These are phyloP conservation scores for Leistus spinibarbis DNA, from an alignment of 2,888 invertebrate genomes.

Conservation along the genomic window DNA sequence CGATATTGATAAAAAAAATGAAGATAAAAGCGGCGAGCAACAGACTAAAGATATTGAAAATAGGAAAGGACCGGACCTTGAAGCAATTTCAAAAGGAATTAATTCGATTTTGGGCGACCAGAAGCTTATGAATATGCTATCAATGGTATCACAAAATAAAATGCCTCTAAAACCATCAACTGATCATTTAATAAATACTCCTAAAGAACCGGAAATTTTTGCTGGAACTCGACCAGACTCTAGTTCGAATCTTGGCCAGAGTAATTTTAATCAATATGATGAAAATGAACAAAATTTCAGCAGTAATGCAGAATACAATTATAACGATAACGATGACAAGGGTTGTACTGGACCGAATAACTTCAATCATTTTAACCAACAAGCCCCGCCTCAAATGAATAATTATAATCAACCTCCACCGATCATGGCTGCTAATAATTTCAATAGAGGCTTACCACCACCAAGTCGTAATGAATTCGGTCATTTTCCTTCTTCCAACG, in stretches of 20 bases:
- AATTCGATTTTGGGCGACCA: constrained; percentile 68
- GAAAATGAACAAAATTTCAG: neutral
- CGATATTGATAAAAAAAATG: constrained; percentile 51
- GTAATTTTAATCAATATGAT: constrained; percentile 2
- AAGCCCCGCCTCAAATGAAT: neutral
- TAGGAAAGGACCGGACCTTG: constrained; percentile 59
- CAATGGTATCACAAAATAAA: constrained; percentile 55
- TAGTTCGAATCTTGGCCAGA: constrained; percentile 3
- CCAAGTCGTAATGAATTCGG: neutral
- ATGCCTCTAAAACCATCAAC: constrained; percentile 41
- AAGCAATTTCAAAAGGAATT: constrained; percentile 67
- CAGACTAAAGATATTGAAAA: constrained; percentile 40
- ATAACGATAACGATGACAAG: neutral
- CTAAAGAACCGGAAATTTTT: neutral
- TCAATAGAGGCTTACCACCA: neutral
- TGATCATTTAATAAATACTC: constrained; percentile 51
- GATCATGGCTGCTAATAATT: neutral
- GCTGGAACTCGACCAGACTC: constrained; percentile 2
- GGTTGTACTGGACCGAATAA: constrained; percentile 8
- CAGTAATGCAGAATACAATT: neutral
- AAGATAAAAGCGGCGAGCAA: constrained; percentile 42
- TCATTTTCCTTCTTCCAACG: neutral
- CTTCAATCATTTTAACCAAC: neutral
- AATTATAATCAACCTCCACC: neutral
- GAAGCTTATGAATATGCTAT: constrained; percentile 67